Conservation (phyloP, 37 sponge, comb jelly and placozoan genomes). For the Lycopodina hypogea region DNA sequence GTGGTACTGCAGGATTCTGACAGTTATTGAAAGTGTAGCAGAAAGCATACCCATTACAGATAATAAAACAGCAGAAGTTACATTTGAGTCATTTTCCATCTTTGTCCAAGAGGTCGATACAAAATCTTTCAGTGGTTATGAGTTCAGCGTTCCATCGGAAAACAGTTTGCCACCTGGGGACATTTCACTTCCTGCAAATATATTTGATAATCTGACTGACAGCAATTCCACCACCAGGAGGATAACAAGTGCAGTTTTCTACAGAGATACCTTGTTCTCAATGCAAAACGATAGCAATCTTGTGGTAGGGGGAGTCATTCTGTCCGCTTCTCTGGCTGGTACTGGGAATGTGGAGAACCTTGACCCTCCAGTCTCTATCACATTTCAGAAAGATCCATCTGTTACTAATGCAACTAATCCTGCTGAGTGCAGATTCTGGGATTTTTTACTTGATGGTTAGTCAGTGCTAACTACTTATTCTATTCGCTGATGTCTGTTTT, state of each 20-base stretch:
- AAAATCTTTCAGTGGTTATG: constrained; percentile 8
- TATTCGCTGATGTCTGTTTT: neutral
- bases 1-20: constrained; percentile 12
- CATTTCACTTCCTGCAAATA: neutral
- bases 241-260: constrained; percentile 9
- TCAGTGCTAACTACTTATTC: too few species aligned
- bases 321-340: constrained; percentile 18
- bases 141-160: neutral
- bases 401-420: constrained; percentile 6
- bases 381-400: constrained; percentile 10
- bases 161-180: neutral
- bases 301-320: constrained; percentile 25
- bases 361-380: neutral
- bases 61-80: neutral
- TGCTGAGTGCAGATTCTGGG: constrained; percentile 31
- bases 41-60: constrained; percentile 10
- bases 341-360: neutral
- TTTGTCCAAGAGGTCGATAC: constrained; percentile 25
- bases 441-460: constrained; percentile 19
- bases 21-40: neutral
- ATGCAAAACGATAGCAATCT: neutral
- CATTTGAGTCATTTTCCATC: constrained; percentile 15
- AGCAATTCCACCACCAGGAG: neutral
- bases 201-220: neutral
- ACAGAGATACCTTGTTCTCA: constrained; percentile 21